Conservation (phyloP, 2,888 invertebrate genomes). For the Drosophila villosipedis region DNA sequence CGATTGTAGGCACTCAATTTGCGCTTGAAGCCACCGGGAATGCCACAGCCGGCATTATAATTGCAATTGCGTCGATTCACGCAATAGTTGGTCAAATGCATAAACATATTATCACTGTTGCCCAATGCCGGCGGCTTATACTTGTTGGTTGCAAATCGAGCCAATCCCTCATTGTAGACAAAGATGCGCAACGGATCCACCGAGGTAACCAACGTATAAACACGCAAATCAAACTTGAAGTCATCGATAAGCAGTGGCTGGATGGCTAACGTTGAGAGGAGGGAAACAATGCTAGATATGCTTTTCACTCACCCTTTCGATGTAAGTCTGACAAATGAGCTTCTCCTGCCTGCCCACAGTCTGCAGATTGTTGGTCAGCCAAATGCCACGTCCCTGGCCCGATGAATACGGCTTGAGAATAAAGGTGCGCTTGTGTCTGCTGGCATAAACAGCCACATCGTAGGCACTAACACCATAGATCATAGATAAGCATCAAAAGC, state of each 20-base stretch:
- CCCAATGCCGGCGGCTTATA: conserved; percentile 93
- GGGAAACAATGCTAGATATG: not conserved
- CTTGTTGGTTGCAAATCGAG: conserved; percentile 93
- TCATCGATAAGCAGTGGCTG: conserved; percentile 95
- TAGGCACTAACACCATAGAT: conserved; percentile 80
- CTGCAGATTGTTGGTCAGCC: conserved; percentile 92
- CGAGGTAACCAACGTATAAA: conserved; percentile 95
- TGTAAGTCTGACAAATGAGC: conserved; percentile 94
- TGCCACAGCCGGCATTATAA: conserved; percentile 89
- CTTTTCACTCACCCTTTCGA: conserved; percentile 78
- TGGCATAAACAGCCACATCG: conserved; percentile 88
- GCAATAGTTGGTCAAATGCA: conserved; percentile 98
- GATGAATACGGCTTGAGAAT: conserved; percentile 97
- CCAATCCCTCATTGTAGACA: conserved; percentile 96
- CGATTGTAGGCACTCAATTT: conserved; percentile 92
- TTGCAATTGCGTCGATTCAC: conserved; percentile 95
- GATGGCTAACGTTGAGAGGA: not conserved
- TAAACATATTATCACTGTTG: conserved; percentile 94
- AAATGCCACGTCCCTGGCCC: conserved; percentile 95
- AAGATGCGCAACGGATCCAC: conserved; percentile 96
- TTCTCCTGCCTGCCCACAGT: conserved; percentile 91
- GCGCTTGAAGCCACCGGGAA: conserved; percentile 94
- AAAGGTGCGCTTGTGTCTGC: conserved; percentile 89
- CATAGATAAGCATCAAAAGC: not conserved
- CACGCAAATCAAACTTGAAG: conserved; percentile 95